Percentiles rank a stretch among this genome's conserved stretches.
Conservation (phyloP, 2,797 vertebrate genomes). For the Chromobotia macracanthus region DNA sequence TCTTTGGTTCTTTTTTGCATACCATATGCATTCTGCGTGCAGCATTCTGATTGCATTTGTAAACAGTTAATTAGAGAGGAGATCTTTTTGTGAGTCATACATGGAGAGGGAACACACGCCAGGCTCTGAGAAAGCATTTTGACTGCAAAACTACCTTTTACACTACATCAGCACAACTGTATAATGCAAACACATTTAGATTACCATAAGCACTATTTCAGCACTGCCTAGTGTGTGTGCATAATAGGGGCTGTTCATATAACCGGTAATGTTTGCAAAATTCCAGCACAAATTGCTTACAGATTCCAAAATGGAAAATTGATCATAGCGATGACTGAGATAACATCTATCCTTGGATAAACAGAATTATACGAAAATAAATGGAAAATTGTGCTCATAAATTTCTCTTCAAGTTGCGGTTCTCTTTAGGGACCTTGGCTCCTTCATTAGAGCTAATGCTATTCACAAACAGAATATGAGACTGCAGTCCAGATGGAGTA, state of each 20-base stretch:
- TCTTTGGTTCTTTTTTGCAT: conserved; percentile 4
- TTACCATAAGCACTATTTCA: conserved; percentile 9
- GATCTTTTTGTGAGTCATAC: conserved; percentile 40
- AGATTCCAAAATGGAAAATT: conserved; percentile 35
- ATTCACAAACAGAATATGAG: conserved; percentile 45
- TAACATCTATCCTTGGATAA: conserved; percentile 5
- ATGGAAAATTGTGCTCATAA: conserved; percentile 26
- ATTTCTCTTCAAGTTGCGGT: conserved; percentile 20
- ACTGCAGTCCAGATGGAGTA: conserved; percentile 42
- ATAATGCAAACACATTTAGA: conserved; percentile 13
- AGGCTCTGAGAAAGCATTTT: conserved; percentile 29
- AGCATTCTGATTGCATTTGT: conserved; percentile 35
- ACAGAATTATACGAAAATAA: conserved; percentile 43
- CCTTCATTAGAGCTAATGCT: conserved; percentile 44
- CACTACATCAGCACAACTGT: conserved; percentile 7
- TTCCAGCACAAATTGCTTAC: conserved; percentile 32
- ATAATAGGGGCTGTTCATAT: conserved; percentile 7
- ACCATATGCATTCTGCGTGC: conserved; percentile 9
- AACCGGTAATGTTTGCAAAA: conserved; percentile 26
- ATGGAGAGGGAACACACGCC: conserved; percentile 3
- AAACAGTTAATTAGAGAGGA: conserved; percentile 45
- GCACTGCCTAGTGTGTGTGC: background rate
- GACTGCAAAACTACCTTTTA: conserved; percentile 31
- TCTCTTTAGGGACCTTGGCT: conserved; percentile 28
- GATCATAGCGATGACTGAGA: conserved; percentile 34